phyloP scores from a whole-genome alignment of 2,797 vertebrate genomes.

The Argentina silus region DNA sequence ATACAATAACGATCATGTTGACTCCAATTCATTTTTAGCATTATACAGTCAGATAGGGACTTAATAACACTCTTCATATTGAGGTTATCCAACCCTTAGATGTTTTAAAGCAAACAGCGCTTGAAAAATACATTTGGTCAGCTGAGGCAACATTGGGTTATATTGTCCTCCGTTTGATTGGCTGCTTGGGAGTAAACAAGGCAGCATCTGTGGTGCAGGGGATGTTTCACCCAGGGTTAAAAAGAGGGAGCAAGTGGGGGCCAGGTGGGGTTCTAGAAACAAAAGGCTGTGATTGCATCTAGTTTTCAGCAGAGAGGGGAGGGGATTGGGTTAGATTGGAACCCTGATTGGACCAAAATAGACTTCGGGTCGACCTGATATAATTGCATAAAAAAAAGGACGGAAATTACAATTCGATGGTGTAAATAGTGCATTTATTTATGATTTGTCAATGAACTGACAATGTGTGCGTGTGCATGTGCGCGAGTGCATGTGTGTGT shows the following conservation, averaged over 20 bases:
- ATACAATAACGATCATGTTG: background rate
- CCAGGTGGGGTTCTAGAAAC: constrained; percentile 57
- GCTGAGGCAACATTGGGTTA: constrained; percentile 62
- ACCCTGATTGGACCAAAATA: constrained; percentile 54
- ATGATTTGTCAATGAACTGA: background rate
- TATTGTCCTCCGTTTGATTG: constrained; percentile 61
- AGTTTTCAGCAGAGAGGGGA: constrained; percentile 26
- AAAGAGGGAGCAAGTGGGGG: constrained; percentile 47
- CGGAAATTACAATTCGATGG: constrained; percentile 2
- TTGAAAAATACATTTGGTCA: constrained; percentile 58
- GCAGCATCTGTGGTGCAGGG: constrained; percentile 60
- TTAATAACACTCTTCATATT: background rate
- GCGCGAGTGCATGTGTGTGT: background rate
- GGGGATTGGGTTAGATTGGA: constrained; percentile 13
- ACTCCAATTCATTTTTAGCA: background rate
- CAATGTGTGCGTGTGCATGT: background rate
- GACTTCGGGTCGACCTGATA: constrained; percentile 44
- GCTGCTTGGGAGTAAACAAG: constrained; percentile 64
- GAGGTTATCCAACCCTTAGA: constrained; percentile 11
- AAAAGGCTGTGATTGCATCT: constrained; percentile 55
- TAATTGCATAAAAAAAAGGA: constrained; percentile 49
- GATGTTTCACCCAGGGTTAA: constrained; percentile 58
- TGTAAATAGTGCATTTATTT: constrained; percentile 12
- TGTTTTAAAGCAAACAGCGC: constrained; percentile 43
- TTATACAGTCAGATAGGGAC: background rate